Evolutionary conservation across 2,888 invertebrate genomes (phyloP), one percentile per base, ranked within the genome.

Genomic region (Ophion ventricosus): DNA sequence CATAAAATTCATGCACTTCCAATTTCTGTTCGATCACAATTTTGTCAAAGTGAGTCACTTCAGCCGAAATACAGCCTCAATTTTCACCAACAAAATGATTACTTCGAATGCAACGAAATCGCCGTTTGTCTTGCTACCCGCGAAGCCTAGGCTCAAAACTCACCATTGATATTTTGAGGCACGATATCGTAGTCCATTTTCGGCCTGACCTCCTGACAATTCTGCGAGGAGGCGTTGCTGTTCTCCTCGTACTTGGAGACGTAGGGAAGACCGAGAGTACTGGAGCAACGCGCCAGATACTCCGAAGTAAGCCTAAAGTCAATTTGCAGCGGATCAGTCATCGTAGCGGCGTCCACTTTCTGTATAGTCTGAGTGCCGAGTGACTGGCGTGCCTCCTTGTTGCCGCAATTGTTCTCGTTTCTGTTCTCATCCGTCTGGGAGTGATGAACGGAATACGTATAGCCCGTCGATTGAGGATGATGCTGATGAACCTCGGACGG

Each of bases 281-380:
- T 92, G 3, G 92, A 93, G 80, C 92, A 93, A 23, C 92, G 89
- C 7, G 92, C 92, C 70, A 93, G 87, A 78, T 93, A 93, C 80
- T 93, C 93, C 0, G 93, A 92, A 4, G 93, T 93, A 23, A 92
- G 86, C 86, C 90, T 90, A 74, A 93, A 93, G 83, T 93, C 93
- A 76, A 93, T 93, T 76, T 91, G 91, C 70, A 93, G 80, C 0
- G 93, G 93, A 88, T 93, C 93, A 5, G 93, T 93, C 93, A 93
- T 93, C 7, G 93, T 93, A 0, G 93, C 92, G 1, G 91, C 93
- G 74, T 93, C 93, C 7, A 93, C 92, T 86, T 93, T 93, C 25
- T 92, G 92, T 67, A 91, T 87, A 0, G 91, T 92, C 73, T 93
- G 92, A 0, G 91, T 92, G 10, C 89, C 89, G 1, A 91, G 91